Conservation (phyloP, 2,888 invertebrate species). For the Ormyrus nitidulus region DNA sequence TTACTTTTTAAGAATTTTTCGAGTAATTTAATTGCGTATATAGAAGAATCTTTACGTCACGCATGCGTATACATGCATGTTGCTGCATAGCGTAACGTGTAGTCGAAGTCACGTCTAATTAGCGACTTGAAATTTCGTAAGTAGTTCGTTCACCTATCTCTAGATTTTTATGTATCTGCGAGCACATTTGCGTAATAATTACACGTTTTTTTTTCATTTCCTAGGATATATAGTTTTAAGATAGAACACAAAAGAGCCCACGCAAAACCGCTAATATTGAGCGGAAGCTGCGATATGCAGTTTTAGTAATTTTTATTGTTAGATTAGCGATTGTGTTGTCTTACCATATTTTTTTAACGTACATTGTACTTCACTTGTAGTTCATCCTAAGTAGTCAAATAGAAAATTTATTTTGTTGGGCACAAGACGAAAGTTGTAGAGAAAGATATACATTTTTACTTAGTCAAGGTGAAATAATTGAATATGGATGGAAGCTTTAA, state of each 20-base stretch:
- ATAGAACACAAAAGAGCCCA: background rate
- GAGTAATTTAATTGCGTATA: background rate
- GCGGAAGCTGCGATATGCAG: background rate
- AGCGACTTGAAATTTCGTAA: constrained; percentile 21
- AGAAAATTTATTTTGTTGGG: no score
- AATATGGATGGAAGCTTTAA: no score
- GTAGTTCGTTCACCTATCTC: constrained; percentile 21
- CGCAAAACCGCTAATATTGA: background rate
- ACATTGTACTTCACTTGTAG: no score
- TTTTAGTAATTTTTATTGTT: background rate
- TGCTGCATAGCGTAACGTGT: background rate
- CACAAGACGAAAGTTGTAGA: no score
- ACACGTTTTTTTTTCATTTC: background rate
- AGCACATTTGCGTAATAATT: background rate
- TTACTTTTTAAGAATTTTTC: background rate
- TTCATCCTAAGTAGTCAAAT: no score
- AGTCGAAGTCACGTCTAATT: constrained; percentile 23
- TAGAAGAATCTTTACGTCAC: background rate
- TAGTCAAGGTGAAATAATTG: no score
- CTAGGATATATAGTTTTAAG: background rate
- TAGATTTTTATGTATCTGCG: constrained; percentile 16
- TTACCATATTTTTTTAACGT: no score
- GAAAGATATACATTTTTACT: no score
- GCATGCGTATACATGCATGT: constrained; percentile 29
- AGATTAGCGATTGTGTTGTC: no score